A percentile compares a stretch with the other conserved stretches of the same genome.
Evolutionary conservation across 2,113 vertebrate genomes (phyloP).

Genomic region (Dipodomys spectabilis): DNA sequence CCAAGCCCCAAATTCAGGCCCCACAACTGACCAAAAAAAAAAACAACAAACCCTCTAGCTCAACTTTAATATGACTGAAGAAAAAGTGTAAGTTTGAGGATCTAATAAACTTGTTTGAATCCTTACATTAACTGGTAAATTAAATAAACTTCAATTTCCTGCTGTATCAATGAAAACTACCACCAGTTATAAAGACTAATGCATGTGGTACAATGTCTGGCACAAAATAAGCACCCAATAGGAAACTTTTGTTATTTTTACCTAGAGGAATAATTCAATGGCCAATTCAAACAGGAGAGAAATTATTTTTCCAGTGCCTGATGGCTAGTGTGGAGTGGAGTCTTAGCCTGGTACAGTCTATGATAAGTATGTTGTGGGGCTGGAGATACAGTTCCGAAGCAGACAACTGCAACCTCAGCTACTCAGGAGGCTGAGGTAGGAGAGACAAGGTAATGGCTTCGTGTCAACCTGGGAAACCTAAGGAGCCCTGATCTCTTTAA

Average conservation of each 20-base stretch:
- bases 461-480: not conserved
- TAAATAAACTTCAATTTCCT: slow-evolving; percentile 9
- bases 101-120: slow-evolving; percentile 1
- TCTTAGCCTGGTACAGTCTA: not conserved
- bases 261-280: not conserved
- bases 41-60: slow-evolving; percentile 32
- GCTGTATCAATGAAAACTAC: slow-evolving; percentile 1
- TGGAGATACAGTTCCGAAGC: not conserved
- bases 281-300: slow-evolving; percentile 37
- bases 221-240: not conserved
- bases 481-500: not conserved
- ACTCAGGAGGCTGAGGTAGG: not conserved
- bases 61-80: slow-evolving; percentile 37
- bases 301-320: slow-evolving; percentile 52
- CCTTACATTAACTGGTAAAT: slow-evolving; percentile 20
- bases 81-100: not conserved
- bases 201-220: not conserved
- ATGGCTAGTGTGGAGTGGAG: not conserved
- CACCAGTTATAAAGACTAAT: slow-evolving; percentile 18
- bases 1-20: no score
- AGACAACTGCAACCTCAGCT: not conserved
- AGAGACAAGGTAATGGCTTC: not conserved
- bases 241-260: slow-evolving; percentile 32
- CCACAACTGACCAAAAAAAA: not conserved
- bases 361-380: not conserved